These are phyloP conservation scores for Hemaris fuciformis DNA, from an alignment of 2,888 invertebrate genomes.

Conservation along the genomic window DNA sequence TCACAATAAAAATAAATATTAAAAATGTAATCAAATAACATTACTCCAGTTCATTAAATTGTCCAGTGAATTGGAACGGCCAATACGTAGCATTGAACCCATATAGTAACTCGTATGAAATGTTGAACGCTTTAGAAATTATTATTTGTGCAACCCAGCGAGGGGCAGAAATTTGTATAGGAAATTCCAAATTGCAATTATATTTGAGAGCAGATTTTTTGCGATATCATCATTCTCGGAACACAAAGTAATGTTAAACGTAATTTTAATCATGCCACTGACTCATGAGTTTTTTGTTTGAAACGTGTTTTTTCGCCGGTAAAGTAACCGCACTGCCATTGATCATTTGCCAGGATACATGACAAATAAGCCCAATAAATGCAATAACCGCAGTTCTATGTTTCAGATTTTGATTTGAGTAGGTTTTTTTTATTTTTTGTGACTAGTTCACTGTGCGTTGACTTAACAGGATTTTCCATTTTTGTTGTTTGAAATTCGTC, in stretches of 20 bases:
- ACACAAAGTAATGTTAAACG: neutral
- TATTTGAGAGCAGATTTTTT: neutral
- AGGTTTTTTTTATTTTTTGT: neutral
- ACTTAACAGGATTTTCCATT: neutral
- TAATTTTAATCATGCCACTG: neutral
- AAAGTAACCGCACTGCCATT: too few relatives aligned
- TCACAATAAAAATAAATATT: neutral
- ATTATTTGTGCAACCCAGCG: neutral
- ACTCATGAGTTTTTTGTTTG: neutral
- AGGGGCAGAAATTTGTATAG: neutral
- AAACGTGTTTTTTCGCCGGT: too few relatives aligned
- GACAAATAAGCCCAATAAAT: neutral
- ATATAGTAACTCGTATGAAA: neutral
- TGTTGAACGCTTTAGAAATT: neutral
- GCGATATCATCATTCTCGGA: constrained; percentile 2
- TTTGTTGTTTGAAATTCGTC: too few relatives aligned
- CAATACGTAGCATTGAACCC: too few relatives aligned
- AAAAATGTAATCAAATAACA: neutral
- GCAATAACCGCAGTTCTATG: neutral
- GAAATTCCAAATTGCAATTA: neutral
- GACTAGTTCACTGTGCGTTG: too few relatives aligned
- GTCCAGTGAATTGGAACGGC: too few relatives aligned
- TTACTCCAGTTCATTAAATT: too few relatives aligned
- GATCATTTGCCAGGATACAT: neutral
- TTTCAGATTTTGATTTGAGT: neutral